Conservation (phyloP, 2,888 invertebrate species). For the Oxystoma pomonae region DNA sequence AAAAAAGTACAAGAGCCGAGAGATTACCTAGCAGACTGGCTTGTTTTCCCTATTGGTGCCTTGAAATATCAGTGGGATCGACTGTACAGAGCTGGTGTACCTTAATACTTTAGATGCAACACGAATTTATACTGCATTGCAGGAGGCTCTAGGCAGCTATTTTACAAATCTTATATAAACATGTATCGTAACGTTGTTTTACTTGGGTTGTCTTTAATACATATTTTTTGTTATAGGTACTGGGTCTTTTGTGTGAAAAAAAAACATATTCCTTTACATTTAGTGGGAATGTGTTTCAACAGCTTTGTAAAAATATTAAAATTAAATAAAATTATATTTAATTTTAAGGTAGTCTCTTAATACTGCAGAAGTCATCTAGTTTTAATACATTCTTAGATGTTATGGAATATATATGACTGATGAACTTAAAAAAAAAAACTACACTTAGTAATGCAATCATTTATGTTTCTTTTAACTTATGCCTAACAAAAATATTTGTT, state of each 20-base stretch:
- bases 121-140: not conserved
- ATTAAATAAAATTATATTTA: not conserved
- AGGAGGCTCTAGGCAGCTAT: no score
- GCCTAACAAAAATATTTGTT: no score
- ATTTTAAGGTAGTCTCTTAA: not conserved
- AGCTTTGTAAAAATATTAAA: not conserved
- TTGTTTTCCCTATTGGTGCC: not conserved
- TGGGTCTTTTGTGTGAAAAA: not conserved
- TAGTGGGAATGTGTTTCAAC: not conserved
- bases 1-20: not conserved
- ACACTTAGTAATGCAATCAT: no score
- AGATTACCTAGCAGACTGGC: not conserved
- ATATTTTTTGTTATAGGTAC: not conserved
- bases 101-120: not conserved
- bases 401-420: not conserved
- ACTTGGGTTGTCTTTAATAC: not conserved
- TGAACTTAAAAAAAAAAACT: no score
- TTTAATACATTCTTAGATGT: not conserved
- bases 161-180: no score
- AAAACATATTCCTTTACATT: not conserved
- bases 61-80: not conserved
- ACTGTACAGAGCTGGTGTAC: not conserved
- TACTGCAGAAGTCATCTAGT: not conserved
- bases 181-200: no score
- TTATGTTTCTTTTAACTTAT: no score